Base-by-base conservation (phyloP, 2,113 vertebrate species). In the Gobiocypris rarus region DNA sequence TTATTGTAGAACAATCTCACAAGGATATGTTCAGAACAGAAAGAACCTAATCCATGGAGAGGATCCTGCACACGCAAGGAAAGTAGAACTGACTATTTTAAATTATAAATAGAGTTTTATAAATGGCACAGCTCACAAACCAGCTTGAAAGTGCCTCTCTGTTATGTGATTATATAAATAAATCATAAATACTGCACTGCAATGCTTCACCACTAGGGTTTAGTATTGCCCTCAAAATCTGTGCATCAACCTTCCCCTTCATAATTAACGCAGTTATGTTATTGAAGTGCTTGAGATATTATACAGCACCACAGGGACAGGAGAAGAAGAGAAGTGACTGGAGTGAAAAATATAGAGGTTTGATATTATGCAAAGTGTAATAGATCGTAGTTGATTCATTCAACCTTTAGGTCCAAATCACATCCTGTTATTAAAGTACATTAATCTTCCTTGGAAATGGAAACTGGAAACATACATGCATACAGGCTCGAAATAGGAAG, bases 121-220 rank as follows among this genome's bases (percentile, higher is more conserved):
- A 79, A 79, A 79, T 79, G 38, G 56, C 15, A 17, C 76, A 45
- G n/a, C 56, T 78, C 56, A 78, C 54, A 34, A 77, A 77, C 56
- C n/a, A 26, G 14, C 56, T 31, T 75, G 8, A 31, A 54, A 52
- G 15, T 28, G 76, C 38, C 3, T 45, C 38, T 59, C 75, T 77
- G 31, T 45, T 19, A 61, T 9, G 13, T 56, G 43, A 10, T 26
- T 78, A 24, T 61, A 61, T 43, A 24, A 78, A 78, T 78, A 45
- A 80, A 67, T 80, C 17, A 80, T 61, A 50, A 67, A 50, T 4
- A 65, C 15, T 80, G 59, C 26, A 58, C 58, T 80, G 54, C 75
- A 61, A 48, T 15, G 22, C 48, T 28, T 59, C 17, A 80, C 75
- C 75, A n/a, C 83, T 61, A 50, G 75, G 31, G 41, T 73, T 24